Evolutionary conservation across 2,113 vertebrate species (phyloP).

Genomic region (Myotis lucifugus): DNA sequence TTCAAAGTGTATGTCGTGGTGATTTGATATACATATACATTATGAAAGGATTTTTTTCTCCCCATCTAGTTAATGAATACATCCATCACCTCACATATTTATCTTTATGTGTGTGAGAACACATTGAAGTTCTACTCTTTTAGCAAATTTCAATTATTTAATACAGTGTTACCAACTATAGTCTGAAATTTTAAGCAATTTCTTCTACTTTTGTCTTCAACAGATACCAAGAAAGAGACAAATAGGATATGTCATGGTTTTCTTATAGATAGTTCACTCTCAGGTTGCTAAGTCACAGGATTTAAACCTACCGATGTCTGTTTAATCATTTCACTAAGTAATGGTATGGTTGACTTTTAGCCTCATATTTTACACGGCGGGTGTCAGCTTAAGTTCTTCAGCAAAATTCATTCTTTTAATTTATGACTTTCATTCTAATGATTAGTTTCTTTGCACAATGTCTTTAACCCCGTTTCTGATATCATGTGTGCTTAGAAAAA

Average conservation of each 20-base stretch:
- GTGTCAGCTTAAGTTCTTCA: neutral
- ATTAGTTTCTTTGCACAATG: neutral
- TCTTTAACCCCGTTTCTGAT: neutral
- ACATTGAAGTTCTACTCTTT: neutral
- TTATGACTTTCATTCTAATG: constrained; percentile 19
- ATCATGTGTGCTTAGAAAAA: neutral
- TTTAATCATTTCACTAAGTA: neutral
- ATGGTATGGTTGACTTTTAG: neutral
- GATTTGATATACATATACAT: neutral
- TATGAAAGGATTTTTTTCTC: neutral
- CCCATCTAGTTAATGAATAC: neutral
- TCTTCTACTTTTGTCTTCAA: neutral
- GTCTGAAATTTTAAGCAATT: neutral
- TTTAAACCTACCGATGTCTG: neutral
- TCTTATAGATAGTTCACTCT: neutral
- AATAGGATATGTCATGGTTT: neutral
- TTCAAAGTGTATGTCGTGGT: neutral
- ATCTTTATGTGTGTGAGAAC: neutral
- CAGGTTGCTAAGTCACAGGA: neutral
- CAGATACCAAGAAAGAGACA: neutral
- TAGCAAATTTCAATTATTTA: neutral
- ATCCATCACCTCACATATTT: neutral
- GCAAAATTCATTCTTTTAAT: constrained; percentile 6
- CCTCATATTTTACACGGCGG: neutral
- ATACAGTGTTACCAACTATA: neutral